A percentile compares a stretch with the other conserved stretches of the same genome.
phyloP scores from a whole-genome alignment of 2,797 vertebrate species.

The Muraenolepis orangiensis region DNA sequence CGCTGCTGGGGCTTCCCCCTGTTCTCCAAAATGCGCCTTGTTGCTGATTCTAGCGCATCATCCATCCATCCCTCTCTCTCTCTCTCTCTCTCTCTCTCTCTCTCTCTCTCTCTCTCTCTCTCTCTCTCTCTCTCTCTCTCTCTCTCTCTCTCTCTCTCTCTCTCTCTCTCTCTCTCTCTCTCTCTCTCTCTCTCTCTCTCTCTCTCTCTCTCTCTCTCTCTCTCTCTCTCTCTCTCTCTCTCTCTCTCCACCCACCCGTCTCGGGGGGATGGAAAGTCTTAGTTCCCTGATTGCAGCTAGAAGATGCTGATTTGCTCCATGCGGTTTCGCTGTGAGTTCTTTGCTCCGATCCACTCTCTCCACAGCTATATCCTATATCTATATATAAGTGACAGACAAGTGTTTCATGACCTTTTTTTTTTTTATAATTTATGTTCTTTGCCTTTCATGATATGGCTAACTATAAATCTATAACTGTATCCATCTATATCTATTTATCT shows the following conservation, averaged over 20 bases:
- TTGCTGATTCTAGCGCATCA: neutral
- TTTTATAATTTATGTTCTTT: neutral
- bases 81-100: neutral
- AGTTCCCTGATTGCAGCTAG: neutral
- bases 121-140: neutral
- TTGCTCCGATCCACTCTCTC: neutral
- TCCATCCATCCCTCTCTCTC: neutral
- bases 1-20: neutral
- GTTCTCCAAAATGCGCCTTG: neutral
- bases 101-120: neutral
- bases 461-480: neutral
- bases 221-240: neutral
- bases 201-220: neutral
- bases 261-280: neutral
- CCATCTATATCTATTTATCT: too few species aligned
- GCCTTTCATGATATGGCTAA: too few species aligned
- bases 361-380: neutral
- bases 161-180: neutral
- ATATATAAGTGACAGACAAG: neutral
- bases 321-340: neutral
- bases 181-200: neutral
- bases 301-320: neutral
- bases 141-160: neutral
- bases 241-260: neutral
- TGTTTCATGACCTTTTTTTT: neutral